Conservation (phyloP, 2,888 invertebrate genomes). For the Sminthurides aquaticus region DNA sequence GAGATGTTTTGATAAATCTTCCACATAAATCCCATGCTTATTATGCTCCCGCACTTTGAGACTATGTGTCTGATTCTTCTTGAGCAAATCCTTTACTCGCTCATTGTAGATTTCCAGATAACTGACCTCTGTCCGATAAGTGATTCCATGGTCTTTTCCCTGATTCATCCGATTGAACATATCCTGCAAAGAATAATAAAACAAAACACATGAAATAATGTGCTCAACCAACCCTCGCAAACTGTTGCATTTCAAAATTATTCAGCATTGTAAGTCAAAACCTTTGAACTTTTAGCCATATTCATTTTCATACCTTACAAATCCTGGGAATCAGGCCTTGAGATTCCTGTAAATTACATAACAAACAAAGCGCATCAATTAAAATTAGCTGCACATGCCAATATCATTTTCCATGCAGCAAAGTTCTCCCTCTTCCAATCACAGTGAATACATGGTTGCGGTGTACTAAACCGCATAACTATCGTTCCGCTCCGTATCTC, state of each 20-base stretch:
- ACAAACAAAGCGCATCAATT: too few relatives aligned
- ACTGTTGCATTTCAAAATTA: not conserved
- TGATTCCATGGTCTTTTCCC: constrained; percentile 71
- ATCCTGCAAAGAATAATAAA: constrained; percentile 47
- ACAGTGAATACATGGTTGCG: too few relatives aligned
- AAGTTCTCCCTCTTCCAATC: too few relatives aligned
- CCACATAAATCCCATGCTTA: constrained; percentile 72
- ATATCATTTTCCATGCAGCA: too few relatives aligned
- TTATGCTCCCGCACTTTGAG: constrained; percentile 73
- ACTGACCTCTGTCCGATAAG: constrained; percentile 77
- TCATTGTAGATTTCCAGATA: constrained; percentile 75
- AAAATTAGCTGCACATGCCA: too few relatives aligned
- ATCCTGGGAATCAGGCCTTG: constrained; percentile 79
- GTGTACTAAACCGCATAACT: too few relatives aligned
- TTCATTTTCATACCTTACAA: constrained; percentile 54
- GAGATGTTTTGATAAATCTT: constrained; percentile 74
- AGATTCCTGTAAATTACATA: constrained; percentile 54
- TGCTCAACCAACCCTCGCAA: not conserved
- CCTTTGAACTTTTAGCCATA: not conserved
- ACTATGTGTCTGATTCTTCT: constrained; percentile 54
- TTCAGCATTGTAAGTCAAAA: not conserved
- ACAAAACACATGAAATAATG: not conserved
- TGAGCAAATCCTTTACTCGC: constrained; percentile 63
- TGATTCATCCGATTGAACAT: constrained; percentile 73
- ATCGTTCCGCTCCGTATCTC: too few relatives aligned